A percentile compares a stretch with the other conserved stretches of the same genome.
These are phyloP conservation scores for Calliphora vicina DNA, from an alignment of 1,140 invertebrate genomes.

Conservation along the genomic window DNA sequence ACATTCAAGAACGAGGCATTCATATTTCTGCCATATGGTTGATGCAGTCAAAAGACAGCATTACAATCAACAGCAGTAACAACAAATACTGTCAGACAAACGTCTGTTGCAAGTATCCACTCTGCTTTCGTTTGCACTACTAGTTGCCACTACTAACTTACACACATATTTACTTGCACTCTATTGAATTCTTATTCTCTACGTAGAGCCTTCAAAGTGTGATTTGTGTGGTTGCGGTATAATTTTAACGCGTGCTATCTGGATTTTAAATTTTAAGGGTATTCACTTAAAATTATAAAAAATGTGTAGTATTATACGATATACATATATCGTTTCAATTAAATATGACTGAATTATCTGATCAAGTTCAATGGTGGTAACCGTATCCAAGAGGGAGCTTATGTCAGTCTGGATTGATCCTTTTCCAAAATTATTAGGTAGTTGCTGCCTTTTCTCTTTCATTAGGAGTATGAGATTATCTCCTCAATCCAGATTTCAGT, in stretches of 20 bases:
- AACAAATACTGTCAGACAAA: not conserved
- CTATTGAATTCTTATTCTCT: no score
- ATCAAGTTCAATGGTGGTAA: no score
- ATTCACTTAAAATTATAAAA: not conserved
- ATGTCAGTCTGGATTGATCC: no score
- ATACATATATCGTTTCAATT: no score
- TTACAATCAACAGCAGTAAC: not conserved
- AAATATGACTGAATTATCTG: no score
- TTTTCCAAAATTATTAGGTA: no score
- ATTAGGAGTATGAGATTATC: no score
- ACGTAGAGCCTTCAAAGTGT: constrained; percentile 6
- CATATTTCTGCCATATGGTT: not conserved
- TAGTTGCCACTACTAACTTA: not conserved
- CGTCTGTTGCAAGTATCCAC: not conserved
- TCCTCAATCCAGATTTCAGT: no score
- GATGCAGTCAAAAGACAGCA: not conserved
- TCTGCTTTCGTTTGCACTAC: not conserved
- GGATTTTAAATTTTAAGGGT: not conserved
- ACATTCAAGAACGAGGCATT: not conserved
- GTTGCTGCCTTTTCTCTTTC: no score
- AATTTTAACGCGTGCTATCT: constrained; percentile 23
- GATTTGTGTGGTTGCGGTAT: constrained; percentile 32
- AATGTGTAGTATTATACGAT: no score
- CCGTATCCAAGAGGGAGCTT: no score
- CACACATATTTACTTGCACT: not conserved